A percentile compares a stretch with the other conserved stretches of the same genome.
These are phyloP conservation scores for Allacma fusca DNA, from an alignment of 2,888 invertebrate species.

Conservation along the genomic window DNA sequence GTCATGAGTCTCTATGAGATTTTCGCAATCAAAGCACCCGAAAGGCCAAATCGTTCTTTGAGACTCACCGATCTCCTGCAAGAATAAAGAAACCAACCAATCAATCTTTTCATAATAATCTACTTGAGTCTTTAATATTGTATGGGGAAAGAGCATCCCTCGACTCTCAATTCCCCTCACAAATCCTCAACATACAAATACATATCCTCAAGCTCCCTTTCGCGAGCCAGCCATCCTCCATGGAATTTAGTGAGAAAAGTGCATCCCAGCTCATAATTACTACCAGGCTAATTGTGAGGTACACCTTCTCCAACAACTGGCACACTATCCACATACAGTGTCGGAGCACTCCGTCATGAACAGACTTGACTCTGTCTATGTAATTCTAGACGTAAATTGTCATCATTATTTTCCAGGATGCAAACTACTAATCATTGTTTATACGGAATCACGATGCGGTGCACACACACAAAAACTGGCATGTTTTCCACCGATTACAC, in stretches of 20 bases:
- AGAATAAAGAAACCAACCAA: constrained; percentile 40
- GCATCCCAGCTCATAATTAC: not conserved
- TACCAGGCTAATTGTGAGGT: too few species aligned
- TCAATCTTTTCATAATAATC: constrained; percentile 49
- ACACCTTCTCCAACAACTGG: too few species aligned
- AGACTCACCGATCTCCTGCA: constrained; percentile 22
- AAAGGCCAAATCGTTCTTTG: constrained; percentile 49
- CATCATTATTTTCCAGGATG: constrained; percentile 29
- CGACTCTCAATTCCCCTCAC: not conserved
- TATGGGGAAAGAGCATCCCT: constrained; percentile 4
- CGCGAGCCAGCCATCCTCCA: not conserved
- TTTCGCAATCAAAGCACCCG: constrained; percentile 53
- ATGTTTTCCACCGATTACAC: too few species aligned
- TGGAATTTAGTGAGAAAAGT: constrained; percentile 7
- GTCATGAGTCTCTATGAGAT: constrained; percentile 51
- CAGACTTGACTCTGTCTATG: not conserved
- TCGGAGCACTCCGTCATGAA: too few species aligned
- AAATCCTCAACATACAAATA: not conserved
- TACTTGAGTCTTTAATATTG: constrained; percentile 11
- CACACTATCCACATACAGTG: too few species aligned
- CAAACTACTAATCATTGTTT: constrained; percentile 38
- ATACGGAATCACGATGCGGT: constrained; percentile 4
- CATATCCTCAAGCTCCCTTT: not conserved
- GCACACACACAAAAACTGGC: not conserved
- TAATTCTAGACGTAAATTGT: constrained; percentile 31